Conservation (phyloP, 2,113 vertebrate genomes). For the human region GRCh38 chr7:119825001-119825500, state of each 20-base stretch:
- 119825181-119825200: conserved; percentile 81
- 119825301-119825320: conserved; percentile 70
- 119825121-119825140: conserved; percentile 78
- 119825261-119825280: conserved; percentile 75
- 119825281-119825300: conserved; percentile 66
- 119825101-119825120: conserved; percentile 54
- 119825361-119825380: neutral
- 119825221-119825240: conserved; percentile 82
- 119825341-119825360: neutral
- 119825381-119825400: neutral
- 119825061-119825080: conserved; percentile 75
- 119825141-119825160: conserved; percentile 75
- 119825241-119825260: conserved; percentile 84
- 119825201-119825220: conserved; percentile 80
- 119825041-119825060: conserved; percentile 46
- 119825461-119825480: neutral
- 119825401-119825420: neutral
- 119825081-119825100: conserved; percentile 73
- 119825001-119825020: conserved; percentile 52
- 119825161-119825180: conserved; percentile 78
- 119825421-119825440: neutral
- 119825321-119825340: neutral
- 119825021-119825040: conserved; percentile 58
- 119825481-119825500: neutral
- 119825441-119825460: neutral